Evolutionary conservation across 1,140 invertebrate species (phyloP), one percentile per base, ranked within the genome.

Genomic region (Tetraneura akinire): DNA sequence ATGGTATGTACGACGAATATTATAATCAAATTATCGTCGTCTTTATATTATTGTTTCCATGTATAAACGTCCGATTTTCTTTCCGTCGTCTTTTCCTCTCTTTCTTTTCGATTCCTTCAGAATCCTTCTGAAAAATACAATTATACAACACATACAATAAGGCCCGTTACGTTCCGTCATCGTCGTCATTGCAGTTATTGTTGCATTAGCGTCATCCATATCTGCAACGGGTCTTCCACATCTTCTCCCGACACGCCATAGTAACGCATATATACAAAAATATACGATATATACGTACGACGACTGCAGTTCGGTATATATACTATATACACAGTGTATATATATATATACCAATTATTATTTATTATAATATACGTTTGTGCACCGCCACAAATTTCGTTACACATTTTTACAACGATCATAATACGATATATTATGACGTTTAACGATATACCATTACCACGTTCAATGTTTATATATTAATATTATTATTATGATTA

Each of bases 71-170:
- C n/a, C n/a, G n/a, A n/a, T 37, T 37, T 37, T 37, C 32, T 37
- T 37, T 37, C n/a, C n/a, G n/a, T n/a, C 32, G 32, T 4, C 3
- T 37, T 37, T 37, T 37, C 32, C n/a, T n/a, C n/a, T n/a, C n/a
- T n/a, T n/a, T 9, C 18, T 62, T 62, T 62, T 26, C 18, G 32
- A 60, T 42, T 37, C 21, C n/a, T 13, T n/a, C n/a, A n/a, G n/a
- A 64, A 64, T 64, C 62, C 62, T 64, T 64, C 62, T 64, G 62
- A 64, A 64, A 60, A 64, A 64, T 26, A 64, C 32, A 64, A 64
- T 37, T n/a, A 64, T 64, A 64, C 10, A 66, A 42, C 26, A 62
- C 16, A 62, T 29, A 62, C 32, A 32, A 60, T 60, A 60, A 60
- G 26, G 14, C 14, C 23, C 26, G 29, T 62, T 23, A 62, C 3